Base-by-base conservation (phyloP, 2,113 vertebrate genomes). In the Microtus pennsylvanicus region DNA sequence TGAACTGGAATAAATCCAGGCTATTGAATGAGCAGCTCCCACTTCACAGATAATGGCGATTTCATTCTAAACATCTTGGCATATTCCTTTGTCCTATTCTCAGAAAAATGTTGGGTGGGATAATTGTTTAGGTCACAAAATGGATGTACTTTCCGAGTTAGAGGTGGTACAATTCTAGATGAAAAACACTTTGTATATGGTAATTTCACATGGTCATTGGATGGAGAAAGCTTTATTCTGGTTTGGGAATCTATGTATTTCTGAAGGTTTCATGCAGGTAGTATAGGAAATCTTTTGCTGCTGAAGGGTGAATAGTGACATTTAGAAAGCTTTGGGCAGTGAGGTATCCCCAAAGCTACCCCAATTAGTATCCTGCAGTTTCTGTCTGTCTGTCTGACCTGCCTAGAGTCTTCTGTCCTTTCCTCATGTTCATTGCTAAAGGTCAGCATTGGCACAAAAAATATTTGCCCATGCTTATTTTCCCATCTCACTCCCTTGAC, bases 61-160 rank as follows among this genome's bases (percentile, higher is more conserved):
- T 93, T 91, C 38, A 13, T 95, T 90, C 92, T 74, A 72, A 81
- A 89, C 93, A 74, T 58, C 77, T 74, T 94, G 92, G 88, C 72
- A 90, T 52, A 87, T 69, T 92, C 91, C 90, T 94, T 94, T 94
- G 92, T 92, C 88, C 87, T 82, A 6, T 76, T 94, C 96, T 94
- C 81, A 52, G 92, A 89, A 93, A 80, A 83, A 86, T 95, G 52
- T 86, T 94, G 88, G 83, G 12, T 33, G 5, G 87, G 45, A 69
- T 92, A 94, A 89, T 16, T 38, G 61, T 80, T 58, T 10, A 92
- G 81, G 65, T 65, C 90, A 92, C 89, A 96, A 92, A 94, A 96
- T 94, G 92, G 95, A 92, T 87, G 82, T 89, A 38, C 45, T 96
- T 86, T 91, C 63, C 38, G 76, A n/a, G 12, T 93, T 89, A 52